These are phyloP conservation scores for Dinomys branickii DNA, from an alignment of 2,113 vertebrate species.

Conservation along the genomic window DNA sequence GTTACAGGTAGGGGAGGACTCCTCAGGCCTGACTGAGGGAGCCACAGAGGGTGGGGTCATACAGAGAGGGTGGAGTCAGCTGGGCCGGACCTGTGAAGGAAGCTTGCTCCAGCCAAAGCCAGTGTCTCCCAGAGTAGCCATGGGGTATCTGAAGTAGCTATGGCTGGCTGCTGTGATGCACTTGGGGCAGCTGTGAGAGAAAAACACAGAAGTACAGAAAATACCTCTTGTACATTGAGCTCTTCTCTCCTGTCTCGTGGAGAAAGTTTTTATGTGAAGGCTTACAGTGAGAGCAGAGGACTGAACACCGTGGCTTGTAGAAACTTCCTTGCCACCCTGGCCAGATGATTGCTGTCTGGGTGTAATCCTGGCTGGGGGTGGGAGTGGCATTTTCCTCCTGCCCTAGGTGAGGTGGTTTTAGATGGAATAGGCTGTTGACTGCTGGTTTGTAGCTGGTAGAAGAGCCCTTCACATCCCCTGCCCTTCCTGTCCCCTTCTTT, in stretches of 20 bases:
- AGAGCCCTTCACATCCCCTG: background rate
- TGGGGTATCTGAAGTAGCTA: background rate
- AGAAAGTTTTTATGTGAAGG: background rate
- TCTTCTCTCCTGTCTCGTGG: background rate
- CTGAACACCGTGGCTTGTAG: background rate
- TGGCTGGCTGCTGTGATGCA: background rate
- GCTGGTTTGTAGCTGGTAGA: background rate
- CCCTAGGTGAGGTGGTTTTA: background rate
- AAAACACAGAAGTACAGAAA: background rate
- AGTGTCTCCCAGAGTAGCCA: background rate
- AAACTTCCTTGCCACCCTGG: background rate
- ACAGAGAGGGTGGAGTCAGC: background rate
- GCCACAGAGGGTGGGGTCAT: background rate
- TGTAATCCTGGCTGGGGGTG: fast-evolving
- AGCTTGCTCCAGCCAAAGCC: background rate
- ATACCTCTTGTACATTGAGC: background rate
- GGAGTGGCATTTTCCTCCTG: background rate
- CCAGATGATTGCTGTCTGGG: background rate
- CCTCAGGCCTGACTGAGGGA: background rate
- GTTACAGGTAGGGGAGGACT: background rate
- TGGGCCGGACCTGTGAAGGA: background rate
- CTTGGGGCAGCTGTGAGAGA: background rate
- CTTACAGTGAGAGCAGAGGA: background rate
- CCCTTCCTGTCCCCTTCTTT: background rate
- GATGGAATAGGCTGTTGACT: background rate